Evolutionary conservation across 2,888 invertebrate species (phyloP).

Genomic region (Anthophora plumipes): DNA sequence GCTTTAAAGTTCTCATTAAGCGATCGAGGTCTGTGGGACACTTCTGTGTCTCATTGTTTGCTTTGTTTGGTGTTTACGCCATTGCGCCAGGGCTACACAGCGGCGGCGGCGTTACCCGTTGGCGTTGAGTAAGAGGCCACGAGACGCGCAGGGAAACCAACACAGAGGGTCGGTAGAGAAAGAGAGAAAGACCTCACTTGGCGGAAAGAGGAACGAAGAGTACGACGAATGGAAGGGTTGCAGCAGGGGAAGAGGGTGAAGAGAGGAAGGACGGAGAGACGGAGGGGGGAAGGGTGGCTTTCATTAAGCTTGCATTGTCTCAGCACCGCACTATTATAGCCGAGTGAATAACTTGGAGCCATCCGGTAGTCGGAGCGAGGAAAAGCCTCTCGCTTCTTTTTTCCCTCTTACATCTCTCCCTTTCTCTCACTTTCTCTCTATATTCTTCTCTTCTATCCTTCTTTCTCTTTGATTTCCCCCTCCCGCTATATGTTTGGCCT

Average conservation of each 20-base stretch:
- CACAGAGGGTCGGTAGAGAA: not conserved
- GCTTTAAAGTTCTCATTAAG: conserved; percentile 82
- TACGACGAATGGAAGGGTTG: too few species aligned
- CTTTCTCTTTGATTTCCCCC: too few species aligned
- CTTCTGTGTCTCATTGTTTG: conserved; percentile 80
- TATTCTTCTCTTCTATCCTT: not conserved
- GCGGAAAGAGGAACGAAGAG: conserved; percentile 30
- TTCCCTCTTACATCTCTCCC: not conserved
- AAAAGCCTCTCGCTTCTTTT: conserved; percentile 34
- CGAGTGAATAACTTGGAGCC: conserved; percentile 79
- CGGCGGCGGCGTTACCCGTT: conserved; percentile 40
- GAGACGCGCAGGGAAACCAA: conserved; percentile 31
- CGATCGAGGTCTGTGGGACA: conserved; percentile 82
- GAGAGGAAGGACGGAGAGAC: not conserved
- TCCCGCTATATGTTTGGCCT: not conserved
- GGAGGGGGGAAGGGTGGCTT: conserved; percentile 75
- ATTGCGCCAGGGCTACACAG: conserved; percentile 51
- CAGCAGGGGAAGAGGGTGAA: not conserved
- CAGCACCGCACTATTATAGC: conserved; percentile 77
- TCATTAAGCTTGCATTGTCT: conserved; percentile 83
- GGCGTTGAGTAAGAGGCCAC: conserved; percentile 41
- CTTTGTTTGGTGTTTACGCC: conserved; percentile 81
- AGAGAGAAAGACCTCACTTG: not conserved
- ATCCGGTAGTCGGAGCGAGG: conserved; percentile 61
- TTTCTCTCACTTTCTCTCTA: not conserved